Conservation (phyloP, 2,888 invertebrate genomes). For the Ectemnius lituratus region DNA sequence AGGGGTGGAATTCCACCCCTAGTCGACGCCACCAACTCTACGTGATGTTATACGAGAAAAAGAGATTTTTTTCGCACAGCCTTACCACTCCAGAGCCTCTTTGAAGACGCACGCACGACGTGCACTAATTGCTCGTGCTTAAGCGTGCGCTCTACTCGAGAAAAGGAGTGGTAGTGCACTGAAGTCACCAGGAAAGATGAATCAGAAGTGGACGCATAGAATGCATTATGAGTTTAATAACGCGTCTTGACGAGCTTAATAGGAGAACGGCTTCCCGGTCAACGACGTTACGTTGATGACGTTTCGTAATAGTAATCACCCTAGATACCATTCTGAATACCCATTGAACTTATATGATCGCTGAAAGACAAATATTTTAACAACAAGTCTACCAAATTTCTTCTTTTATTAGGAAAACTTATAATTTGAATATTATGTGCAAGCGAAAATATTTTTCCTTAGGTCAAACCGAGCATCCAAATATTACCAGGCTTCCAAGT, state of each 20-base stretch:
- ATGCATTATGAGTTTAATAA: constrained; percentile 10
- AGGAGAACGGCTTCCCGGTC: background rate
- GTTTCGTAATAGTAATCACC: too few relatives aligned
- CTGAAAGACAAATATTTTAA: too few relatives aligned
- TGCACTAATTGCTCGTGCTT: constrained; percentile 4
- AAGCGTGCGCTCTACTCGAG: background rate
- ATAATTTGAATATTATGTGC: background rate
- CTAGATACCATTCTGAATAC: too few relatives aligned
- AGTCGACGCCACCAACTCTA: background rate
- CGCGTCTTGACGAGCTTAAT: constrained; percentile 14
- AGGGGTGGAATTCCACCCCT: constrained; percentile 3
- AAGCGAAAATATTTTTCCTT: constrained; percentile 49
- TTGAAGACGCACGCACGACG: background rate
- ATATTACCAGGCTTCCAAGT: constrained; percentile 61
- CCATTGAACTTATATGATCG: too few relatives aligned
- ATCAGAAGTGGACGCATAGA: background rate
- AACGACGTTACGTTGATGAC: too few relatives aligned
- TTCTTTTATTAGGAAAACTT: too few relatives aligned
- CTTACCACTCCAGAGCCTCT: background rate
- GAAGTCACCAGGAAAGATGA: background rate
- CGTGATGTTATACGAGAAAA: background rate
- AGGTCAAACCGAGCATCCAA: constrained; percentile 63
- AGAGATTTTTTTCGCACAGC: background rate
- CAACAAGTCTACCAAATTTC: too few relatives aligned
- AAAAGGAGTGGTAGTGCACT: background rate